Percentiles rank a stretch among this genome's conserved stretches.
phyloP scores from a whole-genome alignment of 2,888 invertebrate genomes.

The Nephrotoma flavescens region DNA sequence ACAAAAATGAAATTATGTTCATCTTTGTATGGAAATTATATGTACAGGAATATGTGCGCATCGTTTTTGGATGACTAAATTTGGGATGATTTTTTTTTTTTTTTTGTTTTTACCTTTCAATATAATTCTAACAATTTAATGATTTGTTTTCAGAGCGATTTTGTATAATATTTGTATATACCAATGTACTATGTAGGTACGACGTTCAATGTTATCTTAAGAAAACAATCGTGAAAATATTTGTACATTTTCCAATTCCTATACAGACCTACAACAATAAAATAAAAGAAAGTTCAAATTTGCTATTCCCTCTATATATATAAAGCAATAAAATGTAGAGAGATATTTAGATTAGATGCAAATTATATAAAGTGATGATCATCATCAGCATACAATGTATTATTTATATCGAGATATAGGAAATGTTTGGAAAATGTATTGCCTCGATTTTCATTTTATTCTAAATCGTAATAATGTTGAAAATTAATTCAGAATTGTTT shows the following conservation, averaged over 20 bases:
- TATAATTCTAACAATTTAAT: not conserved
- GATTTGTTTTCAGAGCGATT: not conserved
- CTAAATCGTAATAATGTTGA: not conserved
- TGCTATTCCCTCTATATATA: not conserved
- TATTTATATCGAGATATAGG: not conserved
- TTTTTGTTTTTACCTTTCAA: not conserved
- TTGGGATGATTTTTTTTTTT: not conserved
- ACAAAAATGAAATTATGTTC: not conserved
- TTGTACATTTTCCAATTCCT: not conserved
- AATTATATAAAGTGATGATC: not conserved
- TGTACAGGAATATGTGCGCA: not conserved
- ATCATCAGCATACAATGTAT: not conserved
- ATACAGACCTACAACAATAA: not conserved
- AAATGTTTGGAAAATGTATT: not conserved
- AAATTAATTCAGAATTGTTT: not conserved
- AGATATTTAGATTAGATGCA: not conserved
- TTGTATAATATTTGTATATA: not conserved
- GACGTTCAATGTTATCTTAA: not conserved
- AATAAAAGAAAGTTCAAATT: not conserved
- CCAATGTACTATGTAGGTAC: not conserved
- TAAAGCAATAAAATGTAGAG: not conserved
- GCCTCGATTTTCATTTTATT: not conserved
- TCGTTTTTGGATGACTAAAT: not conserved
- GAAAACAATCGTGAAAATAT: not conserved
- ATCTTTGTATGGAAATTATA: not conserved